Evolutionary conservation across 2,888 invertebrate genomes (phyloP).

Genomic region (Spisula subtruncata): DNA sequence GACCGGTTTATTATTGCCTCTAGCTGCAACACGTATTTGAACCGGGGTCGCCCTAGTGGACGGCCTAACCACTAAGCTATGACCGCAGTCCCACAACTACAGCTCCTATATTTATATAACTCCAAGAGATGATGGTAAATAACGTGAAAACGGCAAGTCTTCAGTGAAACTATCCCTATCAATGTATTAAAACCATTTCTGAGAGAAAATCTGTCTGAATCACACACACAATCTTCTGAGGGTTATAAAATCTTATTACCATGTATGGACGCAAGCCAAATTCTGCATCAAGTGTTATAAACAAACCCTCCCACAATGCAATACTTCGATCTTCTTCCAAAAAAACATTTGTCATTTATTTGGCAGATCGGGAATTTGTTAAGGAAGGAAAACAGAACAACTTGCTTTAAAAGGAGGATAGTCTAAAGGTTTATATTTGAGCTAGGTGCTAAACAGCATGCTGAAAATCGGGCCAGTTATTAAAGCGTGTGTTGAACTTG

Average conservation of each 20-base stretch:
- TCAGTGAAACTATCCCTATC: background rate
- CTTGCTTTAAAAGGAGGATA: background rate
- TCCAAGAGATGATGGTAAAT: too few relatives aligned
- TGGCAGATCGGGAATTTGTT: background rate
- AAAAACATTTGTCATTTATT: conserved; percentile 1
- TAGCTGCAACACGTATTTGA: too few relatives aligned
- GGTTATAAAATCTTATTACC: conserved; percentile 22
- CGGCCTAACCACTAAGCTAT: too few relatives aligned
- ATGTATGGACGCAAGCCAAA: conserved; percentile 22
- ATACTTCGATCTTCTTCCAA: background rate
- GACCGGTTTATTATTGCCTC: too few relatives aligned
- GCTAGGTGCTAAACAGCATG: background rate
- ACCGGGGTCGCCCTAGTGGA: too few relatives aligned
- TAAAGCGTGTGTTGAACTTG: too few relatives aligned
- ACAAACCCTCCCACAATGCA: conserved; percentile 6
- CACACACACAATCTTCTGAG: background rate
- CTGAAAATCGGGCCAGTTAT: too few relatives aligned
- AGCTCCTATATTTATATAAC: too few relatives aligned
- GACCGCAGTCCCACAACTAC: too few relatives aligned
- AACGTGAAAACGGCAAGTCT: too few relatives aligned
- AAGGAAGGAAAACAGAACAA: background rate
- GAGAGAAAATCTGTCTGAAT: conserved; percentile 24
- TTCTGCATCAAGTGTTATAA: conserved; percentile 26
- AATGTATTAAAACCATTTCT: background rate
- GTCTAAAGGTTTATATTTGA: background rate